A percentile compares a stretch with the other conserved stretches of the same genome.
Evolutionary conservation across 2,797 vertebrate genomes (phyloP).

Genomic region (Labeo calbasu): DNA sequence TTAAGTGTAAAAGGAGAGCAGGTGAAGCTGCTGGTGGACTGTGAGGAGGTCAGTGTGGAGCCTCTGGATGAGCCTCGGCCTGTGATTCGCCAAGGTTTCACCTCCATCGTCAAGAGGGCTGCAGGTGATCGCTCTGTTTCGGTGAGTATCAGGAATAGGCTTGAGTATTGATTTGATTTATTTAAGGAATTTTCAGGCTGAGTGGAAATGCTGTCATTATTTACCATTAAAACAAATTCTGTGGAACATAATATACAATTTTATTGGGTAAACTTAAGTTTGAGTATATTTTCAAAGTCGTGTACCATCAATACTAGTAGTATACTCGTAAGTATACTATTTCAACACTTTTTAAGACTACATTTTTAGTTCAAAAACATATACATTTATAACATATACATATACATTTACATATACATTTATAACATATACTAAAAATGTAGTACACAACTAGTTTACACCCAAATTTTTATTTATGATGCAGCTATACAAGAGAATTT

Average conservation of each 20-base stretch:
- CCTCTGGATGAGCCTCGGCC: conserved; percentile 65
- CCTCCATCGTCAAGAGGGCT: conserved; percentile 75
- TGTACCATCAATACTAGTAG: neutral
- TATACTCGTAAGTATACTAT: neutral
- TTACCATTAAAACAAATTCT: neutral
- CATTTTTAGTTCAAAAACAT: neutral
- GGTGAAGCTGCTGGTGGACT: conserved; percentile 77
- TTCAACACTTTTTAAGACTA: neutral
- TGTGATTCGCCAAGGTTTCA: conserved; percentile 63
- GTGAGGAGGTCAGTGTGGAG: conserved; percentile 70
- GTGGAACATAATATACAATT: neutral
- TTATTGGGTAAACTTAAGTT: neutral
- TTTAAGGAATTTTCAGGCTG: neutral
- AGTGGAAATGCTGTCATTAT: neutral
- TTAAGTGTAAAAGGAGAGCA: conserved; percentile 73
- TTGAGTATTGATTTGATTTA: neutral
- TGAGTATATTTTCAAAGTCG: neutral
- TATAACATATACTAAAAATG: no score
- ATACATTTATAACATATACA: no score
- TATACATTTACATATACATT: no score
- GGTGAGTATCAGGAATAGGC: conserved; percentile 56
- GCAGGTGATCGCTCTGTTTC: conserved; percentile 68
- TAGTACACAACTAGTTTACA: neutral
- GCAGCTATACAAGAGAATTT: neutral
- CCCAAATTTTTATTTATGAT: neutral